Evolutionary conservation across 1,140 invertebrate species (phyloP).

Genomic region (Neuroterus valhalla): DNA sequence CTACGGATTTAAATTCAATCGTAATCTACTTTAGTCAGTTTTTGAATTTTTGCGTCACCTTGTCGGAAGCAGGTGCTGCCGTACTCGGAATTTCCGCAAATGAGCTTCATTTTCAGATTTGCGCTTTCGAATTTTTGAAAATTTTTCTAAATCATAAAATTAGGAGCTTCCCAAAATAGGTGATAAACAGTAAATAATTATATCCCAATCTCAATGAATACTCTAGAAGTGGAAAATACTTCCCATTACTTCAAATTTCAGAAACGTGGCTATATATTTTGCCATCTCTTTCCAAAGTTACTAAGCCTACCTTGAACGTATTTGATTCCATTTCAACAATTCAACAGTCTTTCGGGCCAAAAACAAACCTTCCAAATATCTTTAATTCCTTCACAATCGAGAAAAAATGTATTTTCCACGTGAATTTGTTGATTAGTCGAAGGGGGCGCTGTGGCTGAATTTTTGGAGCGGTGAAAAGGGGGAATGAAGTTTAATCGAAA

Average conservation of each 20-base stretch:
- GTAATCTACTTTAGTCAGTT: not conserved
- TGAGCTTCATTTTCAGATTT: not conserved
- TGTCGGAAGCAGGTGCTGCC: not conserved
- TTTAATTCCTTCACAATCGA: no score
- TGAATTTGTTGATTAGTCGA: slow-evolving; percentile 47
- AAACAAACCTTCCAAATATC: no score
- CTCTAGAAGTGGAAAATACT: no score
- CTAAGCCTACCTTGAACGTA: no score
- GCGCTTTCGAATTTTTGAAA: slow-evolving; percentile 39
- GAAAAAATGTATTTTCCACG: not conserved
- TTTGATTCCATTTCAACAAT: no score
- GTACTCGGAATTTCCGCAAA: not conserved
- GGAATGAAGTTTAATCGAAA: slow-evolving; percentile 66
- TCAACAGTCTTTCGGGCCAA: no score
- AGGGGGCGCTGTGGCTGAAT: slow-evolving; percentile 53
- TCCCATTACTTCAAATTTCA: no score
- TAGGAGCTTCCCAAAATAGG: not conserved
- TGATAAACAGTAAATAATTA: not conserved
- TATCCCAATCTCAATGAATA: no score
- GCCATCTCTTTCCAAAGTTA: no score
- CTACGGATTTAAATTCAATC: no score
- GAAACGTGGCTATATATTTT: no score
- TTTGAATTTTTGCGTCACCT: not conserved
- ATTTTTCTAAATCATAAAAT: not conserved
- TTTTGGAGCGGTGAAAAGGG: slow-evolving; percentile 64